Base-by-base conservation (phyloP, 2,113 vertebrate genomes). In the Malurus melanocephalus region DNA sequence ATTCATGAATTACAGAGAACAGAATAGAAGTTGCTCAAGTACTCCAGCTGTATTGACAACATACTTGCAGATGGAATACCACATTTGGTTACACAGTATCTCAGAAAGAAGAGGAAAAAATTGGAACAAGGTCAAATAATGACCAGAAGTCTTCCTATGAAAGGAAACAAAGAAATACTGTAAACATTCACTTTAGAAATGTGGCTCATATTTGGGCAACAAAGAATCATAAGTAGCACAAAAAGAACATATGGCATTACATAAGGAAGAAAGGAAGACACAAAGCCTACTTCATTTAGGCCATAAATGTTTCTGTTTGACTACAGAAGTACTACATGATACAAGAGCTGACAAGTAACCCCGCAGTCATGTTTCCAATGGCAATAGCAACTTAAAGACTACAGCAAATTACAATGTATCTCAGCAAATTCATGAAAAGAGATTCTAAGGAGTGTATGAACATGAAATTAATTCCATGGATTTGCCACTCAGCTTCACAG, bases 321-420 rank as follows among this genome's bases (percentile, higher is more conserved):
- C 30, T 64, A 52, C 52, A 40, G 6, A 61, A 66, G 33, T 7
- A 43, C 11, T 2, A 66, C 1, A 26, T 0, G 1, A 5, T 19
- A 3, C 20, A 53, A 68, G 33, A 48, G 18, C 13, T 52, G 35
- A 59, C 4, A 10, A 1, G 10, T 7, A 66, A 85, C 4, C 3
- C 75, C 84, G 28, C 46, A 66, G 18, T n/a, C 35, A 77, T 17
- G 24, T 7, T 75, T 65, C 30, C 67, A 81, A 52, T 0, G 46
- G 46, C 21, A 76, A 9, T 1, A 57, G 30, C 28, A 85, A 77
- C 6, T 51, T 42, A 53, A 57, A 8, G 24, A 33, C 61, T 77
- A 45, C 40, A 51, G 26, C 18, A 69, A 89, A 66, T 55, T 52
- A 55, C 30, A 32, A 10, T 5, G 16, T 24, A 67, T 23, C 21